Conservation (phyloP, 2,888 invertebrate genomes). For the Tolmerus cingulatus region DNA sequence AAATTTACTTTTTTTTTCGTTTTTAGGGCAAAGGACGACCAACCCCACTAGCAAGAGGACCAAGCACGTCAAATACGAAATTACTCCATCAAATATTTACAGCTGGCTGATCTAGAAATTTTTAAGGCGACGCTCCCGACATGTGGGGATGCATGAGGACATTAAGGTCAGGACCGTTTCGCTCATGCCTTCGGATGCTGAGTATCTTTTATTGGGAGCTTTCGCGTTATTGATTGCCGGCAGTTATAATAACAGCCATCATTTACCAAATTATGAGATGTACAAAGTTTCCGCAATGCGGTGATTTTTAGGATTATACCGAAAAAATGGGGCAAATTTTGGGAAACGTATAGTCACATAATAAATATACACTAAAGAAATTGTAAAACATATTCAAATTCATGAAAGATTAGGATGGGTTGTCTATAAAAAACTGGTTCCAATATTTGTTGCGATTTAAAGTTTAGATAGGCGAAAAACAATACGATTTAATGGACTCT, state of each 20-base stretch:
- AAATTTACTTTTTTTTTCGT: conserved; percentile 38
- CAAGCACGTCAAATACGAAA: conserved; percentile 49
- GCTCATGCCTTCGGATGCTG: background rate
- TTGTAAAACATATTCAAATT: too few species aligned
- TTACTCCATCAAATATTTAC: conserved; percentile 53
- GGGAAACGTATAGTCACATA: too few species aligned
- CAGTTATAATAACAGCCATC: background rate
- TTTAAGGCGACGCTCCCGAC: conserved; percentile 6
- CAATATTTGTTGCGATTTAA: too few species aligned
- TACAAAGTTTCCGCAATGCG: background rate
- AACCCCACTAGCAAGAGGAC: background rate
- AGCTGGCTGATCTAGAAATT: conserved; percentile 51
- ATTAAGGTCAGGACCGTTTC: background rate
- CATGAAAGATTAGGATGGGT: too few species aligned
- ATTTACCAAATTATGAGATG: background rate
- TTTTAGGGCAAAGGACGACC: background rate
- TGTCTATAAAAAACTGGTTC: too few species aligned
- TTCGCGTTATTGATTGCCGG: background rate
- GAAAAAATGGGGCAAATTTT: background rate
- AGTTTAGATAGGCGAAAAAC: too few species aligned
- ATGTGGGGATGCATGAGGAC: background rate
- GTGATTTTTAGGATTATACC: background rate
- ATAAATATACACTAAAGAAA: too few species aligned
- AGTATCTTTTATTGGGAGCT: background rate
- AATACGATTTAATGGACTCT: too few species aligned